phyloP scores from a whole-genome alignment of 2,797 vertebrate species.

The Centroberyx gerrardi region DNA sequence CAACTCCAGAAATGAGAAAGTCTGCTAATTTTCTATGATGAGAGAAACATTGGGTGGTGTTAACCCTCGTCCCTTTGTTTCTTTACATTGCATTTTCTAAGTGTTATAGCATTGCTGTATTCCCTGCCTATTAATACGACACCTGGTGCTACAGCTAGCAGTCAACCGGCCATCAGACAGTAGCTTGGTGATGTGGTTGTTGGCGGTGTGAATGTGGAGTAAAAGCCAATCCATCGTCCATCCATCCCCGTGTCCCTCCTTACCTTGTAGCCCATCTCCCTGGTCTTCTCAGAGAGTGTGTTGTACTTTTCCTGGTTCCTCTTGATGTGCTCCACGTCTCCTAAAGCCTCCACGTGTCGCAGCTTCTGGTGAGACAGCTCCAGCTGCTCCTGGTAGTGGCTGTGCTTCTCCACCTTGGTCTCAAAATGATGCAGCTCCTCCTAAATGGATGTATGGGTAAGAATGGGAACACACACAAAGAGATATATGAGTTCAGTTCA shows the following conservation, averaged over 20 bases:
- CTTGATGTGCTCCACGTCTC: constrained; percentile 92
- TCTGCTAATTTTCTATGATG: background rate
- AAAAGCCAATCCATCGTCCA: background rate
- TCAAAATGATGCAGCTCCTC: constrained; percentile 98
- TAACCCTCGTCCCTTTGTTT: constrained; percentile 12
- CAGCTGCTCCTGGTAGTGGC: constrained; percentile 96
- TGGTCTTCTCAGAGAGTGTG: constrained; percentile 91
- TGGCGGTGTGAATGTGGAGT: background rate
- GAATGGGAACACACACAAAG: background rate
- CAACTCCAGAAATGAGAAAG: background rate
- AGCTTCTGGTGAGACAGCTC: constrained; percentile 96
- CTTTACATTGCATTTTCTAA: constrained; percentile 3
- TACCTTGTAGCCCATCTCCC: constrained; percentile 97
- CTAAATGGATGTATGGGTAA: constrained; percentile 73
- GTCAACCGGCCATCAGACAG: background rate
- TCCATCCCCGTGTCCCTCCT: background rate
- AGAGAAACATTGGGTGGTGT: background rate
- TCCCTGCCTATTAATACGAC: background rate
- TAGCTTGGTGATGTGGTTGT: background rate
- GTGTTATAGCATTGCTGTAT: constrained; percentile 1
- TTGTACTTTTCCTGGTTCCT: constrained; percentile 92
- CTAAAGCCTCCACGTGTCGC: constrained; percentile 89
- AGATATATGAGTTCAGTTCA: constrained; percentile 3
- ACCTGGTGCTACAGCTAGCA: background rate
- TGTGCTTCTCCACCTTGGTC: constrained; percentile 97